These are phyloP conservation scores for Mustelus asterias DNA, from an alignment of 2,113 vertebrate genomes.

Conservation along the genomic window DNA sequence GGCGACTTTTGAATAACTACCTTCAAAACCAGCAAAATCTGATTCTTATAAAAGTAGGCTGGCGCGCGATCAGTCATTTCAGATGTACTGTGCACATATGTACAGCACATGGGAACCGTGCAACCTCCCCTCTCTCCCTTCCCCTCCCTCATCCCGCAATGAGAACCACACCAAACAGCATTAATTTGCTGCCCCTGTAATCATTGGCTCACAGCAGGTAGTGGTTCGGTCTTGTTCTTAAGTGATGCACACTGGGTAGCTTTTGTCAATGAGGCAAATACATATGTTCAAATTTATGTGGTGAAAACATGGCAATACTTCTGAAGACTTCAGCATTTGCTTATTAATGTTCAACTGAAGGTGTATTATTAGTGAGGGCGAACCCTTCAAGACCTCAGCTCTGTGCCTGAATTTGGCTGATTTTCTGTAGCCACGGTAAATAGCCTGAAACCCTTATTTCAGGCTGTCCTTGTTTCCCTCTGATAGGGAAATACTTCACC, in stretches of 20 bases:
- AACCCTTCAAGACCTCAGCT: neutral
- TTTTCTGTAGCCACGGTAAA: neutral
- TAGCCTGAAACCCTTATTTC: neutral
- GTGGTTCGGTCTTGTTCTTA: slow-evolving; percentile 2
- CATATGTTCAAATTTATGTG: slow-evolving; percentile 26
- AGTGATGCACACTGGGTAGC: neutral
- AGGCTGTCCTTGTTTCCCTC: neutral
- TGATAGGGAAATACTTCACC: neutral
- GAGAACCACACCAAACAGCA: slow-evolving; percentile 21
- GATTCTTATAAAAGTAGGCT: slow-evolving; percentile 26
- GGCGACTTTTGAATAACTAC: slow-evolving; percentile 25
- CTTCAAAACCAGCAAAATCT: slow-evolving; percentile 33
- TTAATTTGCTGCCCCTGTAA: slow-evolving; percentile 20
- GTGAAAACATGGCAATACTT: slow-evolving; percentile 22
- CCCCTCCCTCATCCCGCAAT: neutral
- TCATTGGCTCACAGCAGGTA: slow-evolving; percentile 30
- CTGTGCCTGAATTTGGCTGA: neutral
- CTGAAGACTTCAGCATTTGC: slow-evolving; percentile 7
- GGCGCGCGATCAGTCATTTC: slow-evolving; percentile 29
- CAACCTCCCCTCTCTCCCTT: neutral
- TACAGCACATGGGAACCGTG: slow-evolving; percentile 14
- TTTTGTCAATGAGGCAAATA: slow-evolving; percentile 22
- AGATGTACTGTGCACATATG: neutral
- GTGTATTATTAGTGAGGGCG: slow-evolving; percentile 12
- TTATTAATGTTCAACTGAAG: slow-evolving; percentile 33